phyloP scores from a whole-genome alignment of 2,113 vertebrate genomes.

The Microcebus jonahi region DNA sequence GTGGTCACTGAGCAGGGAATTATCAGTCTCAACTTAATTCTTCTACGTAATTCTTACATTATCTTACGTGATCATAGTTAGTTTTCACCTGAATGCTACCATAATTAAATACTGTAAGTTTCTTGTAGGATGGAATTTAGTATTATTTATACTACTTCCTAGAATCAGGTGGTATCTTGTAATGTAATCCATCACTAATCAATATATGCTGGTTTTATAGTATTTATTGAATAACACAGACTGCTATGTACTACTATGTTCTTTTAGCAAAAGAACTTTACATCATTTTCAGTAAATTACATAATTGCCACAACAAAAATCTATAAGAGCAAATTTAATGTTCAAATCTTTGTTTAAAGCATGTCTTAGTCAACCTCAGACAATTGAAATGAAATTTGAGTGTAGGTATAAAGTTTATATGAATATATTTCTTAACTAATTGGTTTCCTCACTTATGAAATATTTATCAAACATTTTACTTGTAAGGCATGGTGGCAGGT shows the following conservation, averaged over 20 bases:
- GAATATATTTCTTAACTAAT: not conserved
- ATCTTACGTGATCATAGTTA: not conserved
- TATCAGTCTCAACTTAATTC: not conserved
- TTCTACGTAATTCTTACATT: not conserved
- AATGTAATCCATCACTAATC: not conserved
- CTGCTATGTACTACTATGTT: not conserved
- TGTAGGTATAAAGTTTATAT: slow-evolving; percentile 5
- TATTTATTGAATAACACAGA: not conserved
- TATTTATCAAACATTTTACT: slow-evolving; percentile 16
- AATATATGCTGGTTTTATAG: not conserved
- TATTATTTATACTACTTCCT: not conserved
- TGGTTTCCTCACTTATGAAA: not conserved
- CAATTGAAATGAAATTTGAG: not conserved
- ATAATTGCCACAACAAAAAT: not conserved
- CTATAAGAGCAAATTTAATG: not conserved
- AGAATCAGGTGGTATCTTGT: not conserved
- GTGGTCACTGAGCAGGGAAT: not conserved
- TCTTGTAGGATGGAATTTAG: not conserved
- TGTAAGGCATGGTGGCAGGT: not conserved
- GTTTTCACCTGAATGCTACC: not conserved
- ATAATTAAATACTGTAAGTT: not conserved
- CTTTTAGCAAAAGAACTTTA: not conserved
- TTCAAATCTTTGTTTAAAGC: slow-evolving; percentile 30
- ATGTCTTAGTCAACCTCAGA: not conserved
- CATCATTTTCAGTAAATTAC: not conserved